These are phyloP conservation scores for Sylvilagus floridanus DNA, from an alignment of 2,797 vertebrate species.

Conservation along the genomic window DNA sequence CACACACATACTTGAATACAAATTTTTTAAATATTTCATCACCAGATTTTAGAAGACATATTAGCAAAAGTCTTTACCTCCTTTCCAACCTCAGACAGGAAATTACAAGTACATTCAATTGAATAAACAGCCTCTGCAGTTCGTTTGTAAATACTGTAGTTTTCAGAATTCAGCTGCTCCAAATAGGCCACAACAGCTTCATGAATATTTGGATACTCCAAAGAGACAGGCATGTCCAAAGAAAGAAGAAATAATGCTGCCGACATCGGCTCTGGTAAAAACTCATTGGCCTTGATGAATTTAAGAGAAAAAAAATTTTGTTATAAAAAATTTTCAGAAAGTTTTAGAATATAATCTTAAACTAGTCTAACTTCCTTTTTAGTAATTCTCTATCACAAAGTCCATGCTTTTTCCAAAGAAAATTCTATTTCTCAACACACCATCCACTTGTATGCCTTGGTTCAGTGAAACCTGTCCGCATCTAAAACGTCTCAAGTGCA, in stretches of 20 bases:
- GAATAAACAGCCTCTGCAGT: constrained; percentile 90
- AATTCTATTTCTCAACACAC: not conserved
- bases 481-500: constrained; percentile 4
- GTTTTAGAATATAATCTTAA: constrained; percentile 15
- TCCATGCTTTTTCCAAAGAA: not conserved
- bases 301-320: not conserved
- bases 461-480: not conserved
- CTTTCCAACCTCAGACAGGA: constrained; percentile 91
- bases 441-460: not conserved
- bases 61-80: constrained; percentile 89
- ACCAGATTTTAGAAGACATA: not conserved
- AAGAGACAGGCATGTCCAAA: constrained; percentile 92
- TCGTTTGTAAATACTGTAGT: constrained; percentile 92
- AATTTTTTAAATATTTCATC: constrained; percentile 27
- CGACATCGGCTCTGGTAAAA: constrained; percentile 91
- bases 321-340: constrained; percentile 10
- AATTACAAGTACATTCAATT: constrained; percentile 94
- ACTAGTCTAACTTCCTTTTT: not conserved
- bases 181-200: constrained; percentile 94
- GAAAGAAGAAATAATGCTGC: constrained; percentile 93
- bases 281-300: constrained; percentile 89
- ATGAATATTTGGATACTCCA: constrained; percentile 92
- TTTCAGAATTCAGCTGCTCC: constrained; percentile 95
- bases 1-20: not conserved
- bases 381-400: constrained; percentile 22